Base-by-base conservation (phyloP, 2,797 vertebrate species). In the Coregonus suidteri region DNA sequence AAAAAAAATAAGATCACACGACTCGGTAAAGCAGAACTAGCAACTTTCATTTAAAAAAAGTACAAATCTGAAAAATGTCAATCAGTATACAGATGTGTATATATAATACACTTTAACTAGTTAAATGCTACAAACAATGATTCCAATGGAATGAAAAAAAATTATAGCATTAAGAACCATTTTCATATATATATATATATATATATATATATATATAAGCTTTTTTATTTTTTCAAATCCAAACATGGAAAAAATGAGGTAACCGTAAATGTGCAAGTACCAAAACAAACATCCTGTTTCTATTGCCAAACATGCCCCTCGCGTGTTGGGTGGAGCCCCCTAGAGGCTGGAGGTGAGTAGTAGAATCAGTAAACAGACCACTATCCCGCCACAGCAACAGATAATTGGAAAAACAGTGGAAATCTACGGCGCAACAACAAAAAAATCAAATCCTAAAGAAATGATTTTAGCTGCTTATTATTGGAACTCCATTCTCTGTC, bases 31-130 rank as follows among this genome's bases (percentile, higher is more conserved):
- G 98, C 98, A 98, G 96, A 99, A 99, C 98, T 99, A 99, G 97
- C 98, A 98, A 99, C 96, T 99, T 99, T 98, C 97, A 97, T 98
- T 98, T 99, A 98, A 99, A 99, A 99, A 99, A 99, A 99, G 98
- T 99, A 99, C 98, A 99, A 99, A 99, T 99, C 96, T 99, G 99
- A 99, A 99, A 99, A 99, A 99, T 98, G 98, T 98, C 96, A 97
- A 97, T 99, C 97, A 96, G 97, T 99, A 98, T 99, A 99, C 98
- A 99, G 96, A 98, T 98, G 94, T 95, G 96, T 98, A 97, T 98
- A 96, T 98, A 97, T 98, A 98, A 96, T 98, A 98, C 96, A 99
- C 96, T 96, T 95, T 89, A 96, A 96, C 97, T 97, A 95, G 97
- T 98, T 98, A 98, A 98, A 97, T 98, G 97, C 98, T 99, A 99